phyloP scores from a whole-genome alignment of 2,888 invertebrate species.

The Corythucha ciliata region DNA sequence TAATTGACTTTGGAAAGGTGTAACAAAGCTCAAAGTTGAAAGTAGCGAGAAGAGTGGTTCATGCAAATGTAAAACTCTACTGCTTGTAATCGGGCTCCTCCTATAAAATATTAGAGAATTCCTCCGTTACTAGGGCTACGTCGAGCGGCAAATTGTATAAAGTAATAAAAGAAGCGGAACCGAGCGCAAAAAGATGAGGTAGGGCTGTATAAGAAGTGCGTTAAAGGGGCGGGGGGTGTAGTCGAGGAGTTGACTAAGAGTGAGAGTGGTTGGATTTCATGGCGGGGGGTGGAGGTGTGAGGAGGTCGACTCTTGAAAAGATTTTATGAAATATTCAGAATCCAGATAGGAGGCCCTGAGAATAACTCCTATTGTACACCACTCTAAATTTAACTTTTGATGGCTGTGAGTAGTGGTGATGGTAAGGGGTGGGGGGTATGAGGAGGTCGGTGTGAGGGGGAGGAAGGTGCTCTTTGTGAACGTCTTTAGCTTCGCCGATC shows the following conservation, averaged over 20 bases:
- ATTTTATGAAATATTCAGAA: constrained; percentile 29
- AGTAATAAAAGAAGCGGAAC: constrained; percentile 29
- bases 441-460: constrained; percentile 2
- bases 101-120: constrained; percentile 28
- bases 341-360: constrained; percentile 19
- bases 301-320: constrained; percentile 22
- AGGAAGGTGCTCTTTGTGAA: constrained; percentile 13
- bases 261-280: not conserved
- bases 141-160: constrained; percentile 28
- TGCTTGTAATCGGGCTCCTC: constrained; percentile 21
- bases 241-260: not conserved
- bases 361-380: constrained; percentile 26
- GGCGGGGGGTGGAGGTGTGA: not conserved
- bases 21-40: constrained; percentile 12
- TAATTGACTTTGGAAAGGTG: constrained; percentile 16
- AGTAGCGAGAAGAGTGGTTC: constrained; percentile 14
- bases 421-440: not conserved
- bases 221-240: constrained; percentile 5
- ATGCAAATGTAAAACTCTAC: constrained; percentile 20
- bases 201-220: not conserved
- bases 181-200: not conserved
- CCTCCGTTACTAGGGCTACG: not conserved
- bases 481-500: constrained; percentile 9
- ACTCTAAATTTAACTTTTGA: constrained; percentile 30
- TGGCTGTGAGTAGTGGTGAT: constrained; percentile 16